Evolutionary conservation across 2,797 vertebrate genomes (phyloP), one percentile per base, ranked within the genome.

Genomic region (Hydrocynus forskahlii): DNA sequence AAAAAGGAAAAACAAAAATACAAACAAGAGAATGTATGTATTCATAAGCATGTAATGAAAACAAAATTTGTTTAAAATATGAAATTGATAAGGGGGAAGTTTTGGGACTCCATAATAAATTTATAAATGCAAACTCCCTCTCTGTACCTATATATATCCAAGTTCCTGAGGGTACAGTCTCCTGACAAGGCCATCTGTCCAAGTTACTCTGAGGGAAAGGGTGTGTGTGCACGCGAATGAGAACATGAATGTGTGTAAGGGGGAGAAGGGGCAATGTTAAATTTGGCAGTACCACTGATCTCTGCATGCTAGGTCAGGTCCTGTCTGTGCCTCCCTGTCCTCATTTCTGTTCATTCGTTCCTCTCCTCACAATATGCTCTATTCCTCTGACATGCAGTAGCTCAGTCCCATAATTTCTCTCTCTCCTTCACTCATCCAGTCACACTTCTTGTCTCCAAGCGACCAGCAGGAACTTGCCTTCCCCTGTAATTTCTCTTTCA

Each of bases 271-370:
- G 29, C 23, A 45, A 54, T 14, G 57, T 60, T 75, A 75, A 62
- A 75, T 60, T 75, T 75, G 60, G 72, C 55, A 75, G 25, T 16
- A 43, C 55, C 38, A 62, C 72, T 75, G 72, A 75, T 75, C 59
- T 75, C 57, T 43, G 72, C 55, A 75, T 75, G 57, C 29, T 35
- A 60, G 55, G 55, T 74, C 72, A 74, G 17, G 72, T 74, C 72
- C 54, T 74, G 72, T 74, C 54, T 59, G 19, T 60, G 55, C n/a
- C 35, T 38, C 54, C 45, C 25, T 29, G 52, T 14, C 16, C 17
- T 25, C 71, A 29, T 73, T 52, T 25, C 72, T 74, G 54, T 60
- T 74, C 35, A 60, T 60, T 60, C 17, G n/a, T 60, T 75, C 19
- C 48, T 75, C 23, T 45, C 57, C n/a, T n/a, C 57, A 21, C 38